Conservation (phyloP, 2,888 invertebrate species). For the Tubulanus polymorphus region DNA sequence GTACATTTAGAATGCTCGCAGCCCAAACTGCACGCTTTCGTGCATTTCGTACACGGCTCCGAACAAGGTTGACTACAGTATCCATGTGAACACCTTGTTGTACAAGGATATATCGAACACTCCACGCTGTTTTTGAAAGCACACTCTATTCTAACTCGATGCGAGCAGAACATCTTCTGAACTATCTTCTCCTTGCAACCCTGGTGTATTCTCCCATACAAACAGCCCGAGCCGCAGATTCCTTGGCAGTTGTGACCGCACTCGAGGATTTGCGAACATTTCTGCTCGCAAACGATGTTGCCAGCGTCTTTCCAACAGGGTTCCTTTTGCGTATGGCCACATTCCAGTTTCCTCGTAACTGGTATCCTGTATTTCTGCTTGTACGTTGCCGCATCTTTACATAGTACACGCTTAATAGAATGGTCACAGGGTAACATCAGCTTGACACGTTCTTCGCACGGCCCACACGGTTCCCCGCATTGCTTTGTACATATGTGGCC, state of each 20-base stretch:
- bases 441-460: conserved; percentile 50
- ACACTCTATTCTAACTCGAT: conserved; percentile 59
- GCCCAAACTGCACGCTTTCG: conserved; percentile 44
- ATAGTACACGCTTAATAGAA: too few relatives aligned
- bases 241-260: conserved; percentile 37
- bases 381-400: too few relatives aligned
- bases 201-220: conserved; percentile 62
- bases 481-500: background rate
- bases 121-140: conserved; percentile 45
- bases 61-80: conserved; percentile 38
- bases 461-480: background rate
- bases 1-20: conserved; percentile 41
- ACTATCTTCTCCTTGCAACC: conserved; percentile 59
- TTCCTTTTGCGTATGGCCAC: too few relatives aligned
- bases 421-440: conserved; percentile 59
- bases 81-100: conserved; percentile 42
- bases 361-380: too few relatives aligned
- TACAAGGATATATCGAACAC: conserved; percentile 52
- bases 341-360: too few relatives aligned
- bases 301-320: too few relatives aligned
- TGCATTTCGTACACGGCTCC: conserved; percentile 39
- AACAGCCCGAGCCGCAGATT: conserved; percentile 57
- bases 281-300: too few relatives aligned
- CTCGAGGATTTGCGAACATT: conserved; percentile 20
- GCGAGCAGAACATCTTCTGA: too few relatives aligned